A percentile compares a stretch with the other conserved stretches of the same genome.
Evolutionary conservation across 1,140 invertebrate species (phyloP).

Genomic region (Conus betulinus): DNA sequence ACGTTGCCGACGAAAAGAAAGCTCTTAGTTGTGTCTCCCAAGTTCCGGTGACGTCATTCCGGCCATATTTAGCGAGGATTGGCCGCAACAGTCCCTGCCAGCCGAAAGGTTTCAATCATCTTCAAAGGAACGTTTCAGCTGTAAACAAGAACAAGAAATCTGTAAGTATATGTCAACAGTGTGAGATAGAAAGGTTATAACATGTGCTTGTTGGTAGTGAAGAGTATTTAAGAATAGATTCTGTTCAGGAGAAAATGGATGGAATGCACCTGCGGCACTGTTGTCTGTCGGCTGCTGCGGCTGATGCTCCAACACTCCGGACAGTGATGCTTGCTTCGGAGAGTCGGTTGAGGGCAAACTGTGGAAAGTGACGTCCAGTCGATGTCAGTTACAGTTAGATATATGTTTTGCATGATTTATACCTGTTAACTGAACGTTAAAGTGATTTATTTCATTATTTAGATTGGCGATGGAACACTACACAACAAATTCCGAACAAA

Average conservation of each 20-base stretch:
- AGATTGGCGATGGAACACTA: no score
- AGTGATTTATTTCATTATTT: no score
- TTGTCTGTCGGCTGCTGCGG: background rate
- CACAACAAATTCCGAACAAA: no score
- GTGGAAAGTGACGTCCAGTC: no score
- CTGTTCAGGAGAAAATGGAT: background rate
- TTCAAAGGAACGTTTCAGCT: background rate
- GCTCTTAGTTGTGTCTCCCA: conserved; percentile 1
- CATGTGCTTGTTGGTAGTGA: no score
- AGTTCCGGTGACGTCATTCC: conserved; percentile 14
- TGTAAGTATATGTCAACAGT: background rate
- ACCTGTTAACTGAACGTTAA: no score
- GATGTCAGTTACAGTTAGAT: no score
- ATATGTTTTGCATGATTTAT: no score
- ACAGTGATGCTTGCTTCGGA: background rate
- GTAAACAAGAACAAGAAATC: background rate
- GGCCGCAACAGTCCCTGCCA: background rate
- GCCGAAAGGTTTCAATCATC: background rate
- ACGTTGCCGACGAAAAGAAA: background rate
- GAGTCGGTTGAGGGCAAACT: no score
- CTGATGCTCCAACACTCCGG: background rate
- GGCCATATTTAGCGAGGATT: conserved; percentile 17
- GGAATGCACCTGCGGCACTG: background rate
- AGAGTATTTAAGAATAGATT: background rate
- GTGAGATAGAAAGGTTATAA: no score